phyloP scores from a whole-genome alignment of 2,113 vertebrate genomes.

The Heliornis fulica region DNA sequence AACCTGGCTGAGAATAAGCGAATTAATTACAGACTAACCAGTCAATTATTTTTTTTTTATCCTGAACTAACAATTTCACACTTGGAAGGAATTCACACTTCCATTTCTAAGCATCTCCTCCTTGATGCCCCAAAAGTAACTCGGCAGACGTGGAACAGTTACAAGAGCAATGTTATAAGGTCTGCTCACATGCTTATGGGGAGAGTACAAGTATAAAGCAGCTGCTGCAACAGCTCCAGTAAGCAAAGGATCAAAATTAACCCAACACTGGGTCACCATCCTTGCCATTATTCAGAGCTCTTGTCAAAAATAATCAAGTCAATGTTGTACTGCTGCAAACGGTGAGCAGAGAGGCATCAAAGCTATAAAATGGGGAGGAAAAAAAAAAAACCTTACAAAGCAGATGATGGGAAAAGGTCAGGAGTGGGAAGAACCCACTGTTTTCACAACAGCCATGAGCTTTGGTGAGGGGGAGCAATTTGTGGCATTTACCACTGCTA shows the following conservation, averaged over 20 bases:
- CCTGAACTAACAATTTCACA: neutral
- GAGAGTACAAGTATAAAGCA: too few species aligned
- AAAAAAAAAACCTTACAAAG: neutral
- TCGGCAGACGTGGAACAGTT: neutral
- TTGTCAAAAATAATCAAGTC: slow-evolving; percentile 35
- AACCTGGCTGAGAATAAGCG: neutral
- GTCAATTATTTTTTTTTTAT: neutral
- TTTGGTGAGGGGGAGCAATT: neutral
- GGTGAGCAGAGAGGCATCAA: neutral
- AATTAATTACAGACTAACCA: neutral
- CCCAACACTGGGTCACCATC: neutral
- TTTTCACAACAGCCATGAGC: neutral
- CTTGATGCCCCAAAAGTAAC: neutral
- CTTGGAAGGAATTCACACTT: neutral
- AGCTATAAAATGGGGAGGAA: neutral
- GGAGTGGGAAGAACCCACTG: neutral
- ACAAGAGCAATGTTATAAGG: too few species aligned
- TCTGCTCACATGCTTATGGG: too few species aligned
- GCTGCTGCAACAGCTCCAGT: neutral
- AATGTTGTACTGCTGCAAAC: neutral
- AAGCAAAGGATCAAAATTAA: neutral
- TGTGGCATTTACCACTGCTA: neutral
- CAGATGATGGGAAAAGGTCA: neutral
- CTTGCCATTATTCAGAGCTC: neutral
- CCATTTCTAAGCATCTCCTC: neutral